Base-by-base conservation (phyloP, 2,113 vertebrate genomes). In the Anolis sagrei region DNA sequence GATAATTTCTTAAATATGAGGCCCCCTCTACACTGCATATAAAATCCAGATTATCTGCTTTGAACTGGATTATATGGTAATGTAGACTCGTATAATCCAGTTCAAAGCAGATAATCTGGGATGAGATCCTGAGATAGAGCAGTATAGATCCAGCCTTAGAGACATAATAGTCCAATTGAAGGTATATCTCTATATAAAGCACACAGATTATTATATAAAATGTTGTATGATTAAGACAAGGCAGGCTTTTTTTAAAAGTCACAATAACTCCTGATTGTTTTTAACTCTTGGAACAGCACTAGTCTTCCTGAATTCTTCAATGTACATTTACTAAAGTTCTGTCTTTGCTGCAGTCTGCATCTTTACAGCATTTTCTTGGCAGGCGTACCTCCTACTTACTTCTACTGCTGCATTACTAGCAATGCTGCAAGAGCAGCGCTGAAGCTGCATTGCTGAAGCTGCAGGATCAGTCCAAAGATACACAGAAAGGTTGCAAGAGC, bases 351-450 rank as follows among this genome's bases (percentile, higher is more conserved):
- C 49, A 87, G 93, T 86, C 77, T 91, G 89, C 88, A 84, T 82
- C 89, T 78, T 87, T 86, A 83, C n/a, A 0, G 87, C 91, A 93
- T 81, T 82, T 91, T 91, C 89, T 93, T 94, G 91, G 90, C 90
- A 92, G 84, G 89, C 82, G 86, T 16, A 51, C 62, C 19, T 23
- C 36, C 83, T 79, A 54, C 44, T 51, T 76, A 72, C 80, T 5
- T 1, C 90, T 82, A 66, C 90, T 86, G 81, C 84, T 90, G 86
- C 91, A 80, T 78, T 90, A 89, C 51, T 76, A 90, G 89, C 81
- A 89, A 76, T 76, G 76, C 76, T 0, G 0, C 44, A 68, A 49
- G 0, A 0, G 44, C 61, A 76, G 49, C 18, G 76, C 58, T 82
- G 73, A 16, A 0, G 0, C 13, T 36, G 73, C 4, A 0, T 21